A percentile compares a stretch with the other conserved stretches of the same genome.
These are phyloP conservation scores for Zaprionus davidi DNA, from an alignment of 1,140 invertebrate genomes.

Conservation along the genomic window DNA sequence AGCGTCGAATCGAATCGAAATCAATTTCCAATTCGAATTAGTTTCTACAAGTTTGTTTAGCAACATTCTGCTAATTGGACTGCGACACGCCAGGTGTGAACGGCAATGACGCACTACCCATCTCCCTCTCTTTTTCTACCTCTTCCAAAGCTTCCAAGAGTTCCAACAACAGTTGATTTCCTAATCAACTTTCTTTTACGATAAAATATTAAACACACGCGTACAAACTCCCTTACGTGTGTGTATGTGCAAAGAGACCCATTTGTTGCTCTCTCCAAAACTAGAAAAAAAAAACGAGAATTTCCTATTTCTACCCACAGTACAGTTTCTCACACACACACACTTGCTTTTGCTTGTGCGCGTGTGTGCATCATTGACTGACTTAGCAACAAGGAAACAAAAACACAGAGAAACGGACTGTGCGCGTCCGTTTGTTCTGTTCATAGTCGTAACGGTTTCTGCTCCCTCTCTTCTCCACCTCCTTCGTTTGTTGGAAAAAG, in stretches of 20 bases:
- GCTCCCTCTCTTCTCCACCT: slow-evolving; percentile 24
- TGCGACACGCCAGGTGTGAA: slow-evolving; percentile 32
- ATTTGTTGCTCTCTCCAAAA: slow-evolving; percentile 19
- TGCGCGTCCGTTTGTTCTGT: slow-evolving; percentile 36
- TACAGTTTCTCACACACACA: slow-evolving; percentile 33
- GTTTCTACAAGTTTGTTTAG: slow-evolving; percentile 21
- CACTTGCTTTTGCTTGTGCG: neutral
- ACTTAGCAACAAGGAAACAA: slow-evolving; percentile 69
- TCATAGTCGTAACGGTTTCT: slow-evolving; percentile 71
- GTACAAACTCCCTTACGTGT: neutral
- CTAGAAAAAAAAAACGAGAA: slow-evolving; percentile 12
- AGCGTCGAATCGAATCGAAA: slow-evolving; percentile 14
- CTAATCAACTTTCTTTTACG: slow-evolving; percentile 37
- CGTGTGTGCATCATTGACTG: slow-evolving; percentile 33
- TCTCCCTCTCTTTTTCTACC: neutral
- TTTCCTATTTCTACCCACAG: slow-evolving; percentile 36
- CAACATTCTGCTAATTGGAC: slow-evolving; percentile 41
- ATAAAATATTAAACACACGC: slow-evolving; percentile 25
- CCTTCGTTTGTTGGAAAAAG: slow-evolving; percentile 56
- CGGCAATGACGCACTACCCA: neutral
- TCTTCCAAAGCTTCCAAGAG: slow-evolving; percentile 3
- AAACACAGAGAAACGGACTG: slow-evolving; percentile 50
- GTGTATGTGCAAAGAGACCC: neutral
- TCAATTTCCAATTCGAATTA: slow-evolving; percentile 39
- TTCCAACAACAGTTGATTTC: slow-evolving; percentile 27